phyloP scores from a whole-genome alignment of 2,888 invertebrate species.

The Chymomyza procnemis region DNA sequence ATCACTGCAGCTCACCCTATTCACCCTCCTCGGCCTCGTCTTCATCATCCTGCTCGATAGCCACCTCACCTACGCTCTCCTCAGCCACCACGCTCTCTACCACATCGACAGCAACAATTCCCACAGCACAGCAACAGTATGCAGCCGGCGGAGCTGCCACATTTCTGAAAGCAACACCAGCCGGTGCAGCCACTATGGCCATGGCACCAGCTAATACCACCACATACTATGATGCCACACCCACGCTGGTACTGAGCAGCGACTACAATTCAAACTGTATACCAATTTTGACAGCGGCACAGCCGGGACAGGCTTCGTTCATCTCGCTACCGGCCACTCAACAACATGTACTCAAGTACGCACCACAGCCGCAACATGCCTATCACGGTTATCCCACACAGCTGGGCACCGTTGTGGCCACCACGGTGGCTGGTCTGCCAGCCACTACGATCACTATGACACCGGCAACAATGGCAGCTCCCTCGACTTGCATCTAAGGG shows the following conservation, averaged over 20 bases:
- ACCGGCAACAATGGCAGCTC: constrained; percentile 55
- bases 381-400: constrained; percentile 38
- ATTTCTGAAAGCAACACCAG: constrained; percentile 65
- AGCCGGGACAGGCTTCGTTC: constrained; percentile 40
- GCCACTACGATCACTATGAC: constrained; percentile 63
- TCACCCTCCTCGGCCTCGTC: constrained; percentile 75
- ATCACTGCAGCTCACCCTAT: constrained; percentile 70
- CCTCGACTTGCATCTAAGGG: constrained; percentile 60
- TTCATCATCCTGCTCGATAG: constrained; percentile 74
- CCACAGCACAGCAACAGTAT: constrained; percentile 69
- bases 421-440: constrained; percentile 60
- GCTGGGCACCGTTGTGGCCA: constrained; percentile 55
- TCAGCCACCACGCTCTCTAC: constrained; percentile 74
- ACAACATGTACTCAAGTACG: constrained; percentile 57
- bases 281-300: constrained; percentile 69
- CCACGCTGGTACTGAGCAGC: constrained; percentile 71
- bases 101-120: constrained; percentile 74
- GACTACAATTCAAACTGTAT: constrained; percentile 76
- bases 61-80: constrained; percentile 70
- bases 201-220: constrained; percentile 14
- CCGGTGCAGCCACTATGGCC: constrained; percentile 11
- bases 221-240: constrained; percentile 65
- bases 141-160: constrained; percentile 45
- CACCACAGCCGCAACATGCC: constrained; percentile 44
- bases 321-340: constrained; percentile 52